Evolutionary conservation across 2,888 invertebrate genomes (phyloP), one percentile per base, ranked within the genome.

Genomic region (Dyspetes luteomarginatus): DNA sequence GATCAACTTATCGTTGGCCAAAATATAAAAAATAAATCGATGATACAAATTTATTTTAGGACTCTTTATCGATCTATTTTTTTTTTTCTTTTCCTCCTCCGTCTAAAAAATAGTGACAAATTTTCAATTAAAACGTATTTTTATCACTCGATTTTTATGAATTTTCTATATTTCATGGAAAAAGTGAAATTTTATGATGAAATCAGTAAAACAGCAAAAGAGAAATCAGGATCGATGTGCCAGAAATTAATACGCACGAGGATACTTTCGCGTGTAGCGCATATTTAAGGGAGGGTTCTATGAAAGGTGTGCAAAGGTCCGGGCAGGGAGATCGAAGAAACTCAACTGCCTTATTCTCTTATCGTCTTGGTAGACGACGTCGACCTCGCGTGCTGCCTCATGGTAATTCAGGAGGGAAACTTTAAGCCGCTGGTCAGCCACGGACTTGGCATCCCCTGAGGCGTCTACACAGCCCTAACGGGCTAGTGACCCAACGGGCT

Each of bases 321-420:
- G n/a, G n/a, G n/a, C n/a, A n/a, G 64, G 62, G 41, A 48, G 62
- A 62, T 72, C 72, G 67, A 71, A 71, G 67, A 80, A 82, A 80
- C 58, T 68, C 62, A 55, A 69, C 50, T 73, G 67, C 78, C 71
- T 83, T 81, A 78, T 82, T 82, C 76, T 84, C 89, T 91, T 91
- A 91, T 91, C 91, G 89, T 86, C 86, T 90, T 91, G 87, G 88
- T 88, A 87, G 87, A 90, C 90, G 89, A 90, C 90, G 89, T 89
- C 85, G 86, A 86, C 84, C 85, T 89, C 85, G 91, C 91, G 91
- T 91, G 90, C 87, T 84, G 81, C 78, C 86, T 85, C 89, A 92
- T 92, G 91, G 90, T 91, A 92, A 92, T 92, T 88, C 78, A 60
- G 80, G 82, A n/a, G n/a, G 82, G 75, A 84, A 87, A 41, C 88